These are phyloP conservation scores for Holacanthus passer DNA, from an alignment of 2,113 vertebrate species.

Conservation along the genomic window DNA sequence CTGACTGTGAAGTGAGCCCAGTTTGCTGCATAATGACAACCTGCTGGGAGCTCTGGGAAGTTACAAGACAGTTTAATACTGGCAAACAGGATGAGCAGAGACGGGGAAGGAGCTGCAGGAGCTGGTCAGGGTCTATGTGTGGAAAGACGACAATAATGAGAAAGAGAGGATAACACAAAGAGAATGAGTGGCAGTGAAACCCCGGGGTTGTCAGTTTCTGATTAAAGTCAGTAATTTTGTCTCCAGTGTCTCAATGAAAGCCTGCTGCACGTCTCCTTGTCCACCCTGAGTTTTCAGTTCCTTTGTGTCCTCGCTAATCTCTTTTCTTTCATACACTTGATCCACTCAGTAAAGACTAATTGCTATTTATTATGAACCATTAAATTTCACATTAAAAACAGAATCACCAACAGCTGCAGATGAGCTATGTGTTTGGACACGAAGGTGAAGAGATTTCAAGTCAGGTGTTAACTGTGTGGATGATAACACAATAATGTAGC, in stretches of 20 bases:
- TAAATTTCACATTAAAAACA: background rate
- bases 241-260: too few relatives aligned
- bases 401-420: background rate
- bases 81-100: background rate
- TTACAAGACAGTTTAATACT: background rate
- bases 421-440: too few relatives aligned
- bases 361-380: too few relatives aligned
- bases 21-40: background rate
- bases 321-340: too few relatives aligned
- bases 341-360: too few relatives aligned
- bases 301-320: too few relatives aligned
- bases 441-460: too few relatives aligned
- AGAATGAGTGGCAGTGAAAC: background rate
- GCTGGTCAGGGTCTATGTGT: background rate
- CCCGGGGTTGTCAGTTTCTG: background rate
- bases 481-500: too few relatives aligned
- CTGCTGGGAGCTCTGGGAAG: background rate
- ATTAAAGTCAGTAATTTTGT: too few relatives aligned
- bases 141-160: background rate
- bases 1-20: background rate
- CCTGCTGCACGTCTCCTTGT: too few relatives aligned
- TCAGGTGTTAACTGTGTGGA: too few relatives aligned
- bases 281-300: too few relatives aligned
- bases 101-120: background rate
- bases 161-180: background rate